Base-by-base conservation (phyloP, 1,140 invertebrate species). In the Rhagoletis zephyria region DNA sequence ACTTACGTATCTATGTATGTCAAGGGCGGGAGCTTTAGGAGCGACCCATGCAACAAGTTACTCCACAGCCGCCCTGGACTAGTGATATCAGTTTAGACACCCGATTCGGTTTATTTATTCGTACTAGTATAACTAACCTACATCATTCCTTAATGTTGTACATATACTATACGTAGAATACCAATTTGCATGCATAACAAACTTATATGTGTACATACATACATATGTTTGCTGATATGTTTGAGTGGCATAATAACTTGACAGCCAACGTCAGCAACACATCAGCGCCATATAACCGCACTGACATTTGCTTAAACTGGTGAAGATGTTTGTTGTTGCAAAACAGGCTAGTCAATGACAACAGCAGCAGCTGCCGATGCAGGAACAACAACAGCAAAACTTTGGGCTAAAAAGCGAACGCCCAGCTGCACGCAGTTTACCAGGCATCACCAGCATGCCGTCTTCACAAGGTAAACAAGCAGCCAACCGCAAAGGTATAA, bases 311-410 rank as follows among this genome's bases (percentile, higher is more conserved):
- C 67, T 74, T 74, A 74, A 74, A 42, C 40, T 74, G 67, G 40
- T 74, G 14, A 30, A 74, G 40, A 45, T 74, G 67, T 74, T 45
- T 40, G 67, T 48, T 56, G 30, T 30, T 48, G 67, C 40, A n/a
- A n/a, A 74, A 74, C 40, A 48, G 67, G 67, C 45, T 45, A 74
- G 67, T 74, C 67, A 74, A 48, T 74, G 67, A 74, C 40, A 48
- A 48, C 40, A 74, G 42, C 67, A 74, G 42, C 67, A 74, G 30
- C 30, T 30, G 30, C 30, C 0, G 30, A 0, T 30, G 30, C 30
- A 30, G 30, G 30, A 30, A 30, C 30, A 30, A 30, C 30, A 30
- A 30, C 30, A 30, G 10, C 40, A 45, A 45, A 16, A 48, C 67
- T 74, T 74, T 45, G 45, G 67, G 67, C 67, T 42, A 74, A 45